phyloP scores from a whole-genome alignment of 2,113 vertebrate genomes.

The Ammodytes dubius region DNA sequence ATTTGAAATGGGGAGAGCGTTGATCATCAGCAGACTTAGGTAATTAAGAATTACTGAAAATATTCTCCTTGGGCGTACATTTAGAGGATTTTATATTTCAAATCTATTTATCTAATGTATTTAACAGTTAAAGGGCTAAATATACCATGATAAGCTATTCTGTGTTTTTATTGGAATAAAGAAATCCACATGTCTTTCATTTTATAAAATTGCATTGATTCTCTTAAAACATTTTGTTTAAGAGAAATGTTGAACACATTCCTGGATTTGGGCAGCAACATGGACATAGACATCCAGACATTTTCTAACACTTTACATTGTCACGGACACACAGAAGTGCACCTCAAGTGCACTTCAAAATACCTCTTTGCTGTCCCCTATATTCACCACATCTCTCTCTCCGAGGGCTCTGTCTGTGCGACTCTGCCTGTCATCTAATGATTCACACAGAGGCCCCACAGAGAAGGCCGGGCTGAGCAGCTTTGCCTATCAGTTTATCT shows the following conservation, averaged over 20 bases:
- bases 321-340: neutral
- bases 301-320: neutral
- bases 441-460: neutral
- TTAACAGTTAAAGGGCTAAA: too few relatives aligned
- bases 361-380: slow-evolving; percentile 8
- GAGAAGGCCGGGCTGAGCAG: neutral
- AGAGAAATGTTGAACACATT: neutral
- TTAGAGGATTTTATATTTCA: too few relatives aligned
- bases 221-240: too few relatives aligned
- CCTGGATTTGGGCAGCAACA: neutral
- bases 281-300: neutral
- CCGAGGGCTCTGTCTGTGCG: neutral
- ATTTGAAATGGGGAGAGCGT: neutral
- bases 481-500: slow-evolving; percentile 41
- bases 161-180: too few relatives aligned
- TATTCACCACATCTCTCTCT: slow-evolving; percentile 14
- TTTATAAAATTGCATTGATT: too few relatives aligned
- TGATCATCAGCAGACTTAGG: neutral
- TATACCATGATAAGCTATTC: too few relatives aligned
- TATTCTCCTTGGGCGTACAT: too few relatives aligned
- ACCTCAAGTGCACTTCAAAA: slow-evolving; percentile 1
- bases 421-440: slow-evolving; percentile 23
- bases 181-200: too few relatives aligned
- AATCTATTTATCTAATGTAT: neutral
- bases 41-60: neutral